Evolutionary conservation across 1,140 invertebrate species (phyloP).

Genomic region (Ceratitis capitata): DNA sequence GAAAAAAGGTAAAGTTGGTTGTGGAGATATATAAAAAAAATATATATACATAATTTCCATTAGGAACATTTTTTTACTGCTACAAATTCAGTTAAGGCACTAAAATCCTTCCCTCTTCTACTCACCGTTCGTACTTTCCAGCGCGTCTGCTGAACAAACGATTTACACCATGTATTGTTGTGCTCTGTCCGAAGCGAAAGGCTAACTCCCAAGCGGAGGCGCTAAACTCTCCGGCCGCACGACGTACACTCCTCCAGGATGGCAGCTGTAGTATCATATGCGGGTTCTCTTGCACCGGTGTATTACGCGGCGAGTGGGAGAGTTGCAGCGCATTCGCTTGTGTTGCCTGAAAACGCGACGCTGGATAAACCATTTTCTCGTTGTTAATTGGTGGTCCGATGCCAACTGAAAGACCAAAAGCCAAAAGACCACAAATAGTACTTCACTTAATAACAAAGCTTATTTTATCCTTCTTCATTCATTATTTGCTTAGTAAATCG

Average conservation of each 20-base stretch:
- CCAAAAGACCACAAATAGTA: no score
- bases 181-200: constrained; percentile 52
- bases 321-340: constrained; percentile 16
- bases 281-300: neutral
- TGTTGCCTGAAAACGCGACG: neutral
- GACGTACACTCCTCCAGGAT: neutral
- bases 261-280: neutral
- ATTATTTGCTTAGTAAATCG: neutral
- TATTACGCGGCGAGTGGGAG: neutral
- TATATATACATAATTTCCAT: no score
- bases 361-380: neutral
- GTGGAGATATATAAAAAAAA: no score
- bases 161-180: constrained; percentile 58
- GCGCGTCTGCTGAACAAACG: constrained; percentile 49
- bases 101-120: neutral
- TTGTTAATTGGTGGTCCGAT: neutral
- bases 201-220: constrained; percentile 51
- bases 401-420: neutral
- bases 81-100: no score
- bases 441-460: no score
- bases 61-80: no score
- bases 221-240: neutral
- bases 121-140: constrained; percentile 53
- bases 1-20: neutral
- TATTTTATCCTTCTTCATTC: no score